Base-by-base conservation (phyloP, 2,797 vertebrate species). In the Microchirus variegatus region DNA sequence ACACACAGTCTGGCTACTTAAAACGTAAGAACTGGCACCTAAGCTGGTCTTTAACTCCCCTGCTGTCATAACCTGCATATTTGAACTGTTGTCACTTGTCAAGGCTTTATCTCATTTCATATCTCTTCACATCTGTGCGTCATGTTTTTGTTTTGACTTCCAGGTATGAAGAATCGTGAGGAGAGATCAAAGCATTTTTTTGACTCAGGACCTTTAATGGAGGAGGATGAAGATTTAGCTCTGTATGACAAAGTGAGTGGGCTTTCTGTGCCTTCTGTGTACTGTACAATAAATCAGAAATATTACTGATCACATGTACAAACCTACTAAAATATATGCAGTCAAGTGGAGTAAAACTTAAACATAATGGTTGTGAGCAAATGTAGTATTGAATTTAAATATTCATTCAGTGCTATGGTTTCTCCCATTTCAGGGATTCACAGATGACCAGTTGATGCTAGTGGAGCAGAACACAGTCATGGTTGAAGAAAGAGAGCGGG, bases 121-220 rank as follows among this genome's bases (percentile, higher is more conserved):
- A 36, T 8, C 5, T 43, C 4, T 5, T 66, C 0, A 5, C 53
- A 13, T 48, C 18, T 64, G 10, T 26, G 14, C 58, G 10, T 46
- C 2, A 9, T 19, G 12, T 59, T 1, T 68, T 70, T 82, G 1
- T 75, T 67, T 77, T 63, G 53, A 75, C 41, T 62, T 52, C 16
- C 72, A 99, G 97, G 97, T 66, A 96, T 99, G 95, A 99, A 98
- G 90, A 98, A 96, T 78, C 95, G 97, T 44, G 98, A 99, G 90
- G 98, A 99, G 87, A 89, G 98, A 80, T 95, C 97, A 3, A 96
- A 98, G 89, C 96, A 97, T 89, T 99, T 99, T 91, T 99, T 99
- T 43, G 96, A 96, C 77, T 96, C 97, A 0, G 97, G 95, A n/a
- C 96, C 96, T 0, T 92, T 98, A 19, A 94, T 97, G 96, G 97